Evolutionary conservation across 2,888 invertebrate species (phyloP).

Genomic region (Hedya salicella): DNA sequence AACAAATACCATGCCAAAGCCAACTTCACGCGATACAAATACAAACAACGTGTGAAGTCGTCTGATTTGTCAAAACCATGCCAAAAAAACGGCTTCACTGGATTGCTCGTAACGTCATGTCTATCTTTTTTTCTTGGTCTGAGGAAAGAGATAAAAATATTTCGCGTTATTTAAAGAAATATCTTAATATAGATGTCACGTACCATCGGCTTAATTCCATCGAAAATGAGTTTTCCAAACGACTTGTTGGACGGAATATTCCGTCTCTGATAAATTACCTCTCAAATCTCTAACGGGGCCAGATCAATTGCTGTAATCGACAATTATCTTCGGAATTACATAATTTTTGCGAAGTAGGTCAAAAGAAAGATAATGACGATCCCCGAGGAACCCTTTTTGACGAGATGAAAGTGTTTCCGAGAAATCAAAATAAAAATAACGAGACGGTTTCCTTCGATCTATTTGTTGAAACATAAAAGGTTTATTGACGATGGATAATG

Average conservation of each 20-base stretch:
- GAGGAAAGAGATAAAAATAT: not conserved
- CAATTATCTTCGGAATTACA: constrained; percentile 37
- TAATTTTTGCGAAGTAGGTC: constrained; percentile 39
- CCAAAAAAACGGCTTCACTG: too few relatives aligned
- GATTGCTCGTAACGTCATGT: too few relatives aligned
- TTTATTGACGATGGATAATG: constrained; percentile 19
- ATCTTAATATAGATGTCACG: constrained; percentile 18
- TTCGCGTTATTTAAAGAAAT: not conserved
- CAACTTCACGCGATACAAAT: too few relatives aligned
- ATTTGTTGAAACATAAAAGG: constrained; percentile 32
- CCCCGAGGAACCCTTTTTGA: constrained; percentile 24
- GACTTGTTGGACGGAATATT: constrained; percentile 29
- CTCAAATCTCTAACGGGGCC: constrained; percentile 27
- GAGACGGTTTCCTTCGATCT: constrained; percentile 16
- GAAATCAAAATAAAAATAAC: constrained; percentile 41
- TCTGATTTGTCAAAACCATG: too few relatives aligned
- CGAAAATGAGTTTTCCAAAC: constrained; percentile 40
- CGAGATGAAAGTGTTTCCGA: constrained; percentile 36
- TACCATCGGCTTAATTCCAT: constrained; percentile 25
- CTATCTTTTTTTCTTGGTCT: too few relatives aligned
- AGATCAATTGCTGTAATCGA: constrained; percentile 41
- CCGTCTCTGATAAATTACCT: constrained; percentile 22
- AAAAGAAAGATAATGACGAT: constrained; percentile 34
- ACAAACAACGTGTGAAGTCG: too few relatives aligned
- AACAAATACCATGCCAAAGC: not conserved